Conservation (phyloP, 2,888 invertebrate species). For the Ypsolopha sequella region DNA sequence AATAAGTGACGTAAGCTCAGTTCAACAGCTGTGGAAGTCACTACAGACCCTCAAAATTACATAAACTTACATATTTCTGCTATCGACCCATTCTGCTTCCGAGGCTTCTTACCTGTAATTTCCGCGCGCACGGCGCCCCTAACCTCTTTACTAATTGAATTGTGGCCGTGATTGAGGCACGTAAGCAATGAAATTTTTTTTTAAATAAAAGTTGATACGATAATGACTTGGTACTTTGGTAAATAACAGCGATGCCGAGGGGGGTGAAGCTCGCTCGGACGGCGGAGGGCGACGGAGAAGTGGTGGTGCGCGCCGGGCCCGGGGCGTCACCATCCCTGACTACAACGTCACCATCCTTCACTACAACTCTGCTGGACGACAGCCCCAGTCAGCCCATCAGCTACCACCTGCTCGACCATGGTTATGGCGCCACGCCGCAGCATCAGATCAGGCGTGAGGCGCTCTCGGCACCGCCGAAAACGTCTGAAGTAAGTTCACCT, state of each 20-base stretch:
- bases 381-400: conserved; percentile 71
- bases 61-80: conserved; percentile 29
- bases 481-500: conserved; percentile 61
- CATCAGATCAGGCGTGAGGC: conserved; percentile 74
- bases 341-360: conserved; percentile 66
- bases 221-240: conserved; percentile 9
- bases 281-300: conserved; percentile 66
- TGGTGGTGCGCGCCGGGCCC: conserved; percentile 59
- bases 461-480: conserved; percentile 66
- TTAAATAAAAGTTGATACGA: neutral
- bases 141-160: conserved; percentile 67
- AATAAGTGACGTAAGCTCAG: conserved; percentile 58
- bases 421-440: conserved; percentile 86
- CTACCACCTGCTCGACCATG: conserved; percentile 87
- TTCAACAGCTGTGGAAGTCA: conserved; percentile 35
- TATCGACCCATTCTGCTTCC: conserved; percentile 61
- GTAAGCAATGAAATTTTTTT: conserved; percentile 13
- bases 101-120: conserved; percentile 54
- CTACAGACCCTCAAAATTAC: conserved; percentile 24
- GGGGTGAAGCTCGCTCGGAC: conserved; percentile 66
- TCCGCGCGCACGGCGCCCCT: conserved; percentile 68
- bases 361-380: conserved; percentile 53
- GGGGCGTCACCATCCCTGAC: conserved; percentile 68
- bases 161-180: conserved; percentile 34
- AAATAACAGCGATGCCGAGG: conserved; percentile 68